A percentile compares a stretch with the other conserved stretches of the same genome.
Evolutionary conservation across 1,140 invertebrate species (phyloP).

Genomic region (Macrocentrus cingulum): DNA sequence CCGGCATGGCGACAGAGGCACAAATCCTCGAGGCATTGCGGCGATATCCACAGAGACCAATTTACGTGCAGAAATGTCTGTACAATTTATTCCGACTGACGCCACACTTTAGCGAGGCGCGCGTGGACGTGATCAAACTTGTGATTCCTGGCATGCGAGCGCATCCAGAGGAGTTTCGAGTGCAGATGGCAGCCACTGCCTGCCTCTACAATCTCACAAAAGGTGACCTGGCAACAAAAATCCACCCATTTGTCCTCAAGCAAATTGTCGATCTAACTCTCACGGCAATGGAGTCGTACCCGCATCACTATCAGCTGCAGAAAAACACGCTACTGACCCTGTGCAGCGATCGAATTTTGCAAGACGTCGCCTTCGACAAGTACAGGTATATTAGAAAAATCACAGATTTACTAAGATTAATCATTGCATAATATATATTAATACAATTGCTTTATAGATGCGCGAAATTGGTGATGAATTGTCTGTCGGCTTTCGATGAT

Average conservation of each 20-base stretch:
- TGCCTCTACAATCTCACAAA: slow-evolving; percentile 81
- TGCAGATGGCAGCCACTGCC: slow-evolving; percentile 81
- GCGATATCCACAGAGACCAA: slow-evolving; percentile 64
- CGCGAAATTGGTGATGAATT: slow-evolving; percentile 76
- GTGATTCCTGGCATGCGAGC: slow-evolving; percentile 72
- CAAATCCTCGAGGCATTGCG: slow-evolving; percentile 69
- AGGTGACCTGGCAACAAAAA: slow-evolving; percentile 66
- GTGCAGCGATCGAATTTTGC: slow-evolving; percentile 78
- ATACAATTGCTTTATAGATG: too few relatives aligned
- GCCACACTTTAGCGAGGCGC: slow-evolving; percentile 61
- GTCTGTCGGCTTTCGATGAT: slow-evolving; percentile 73
- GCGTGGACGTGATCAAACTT: slow-evolving; percentile 71
- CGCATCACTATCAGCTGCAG: slow-evolving; percentile 71
- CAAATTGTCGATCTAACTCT: slow-evolving; percentile 72
- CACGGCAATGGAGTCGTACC: slow-evolving; percentile 73
- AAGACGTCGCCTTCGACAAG: slow-evolving; percentile 75
- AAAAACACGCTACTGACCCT: slow-evolving; percentile 78
- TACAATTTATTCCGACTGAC: slow-evolving; percentile 74
- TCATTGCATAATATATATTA: too few relatives aligned
- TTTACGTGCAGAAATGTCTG: slow-evolving; percentile 73
- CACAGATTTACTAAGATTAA: too few relatives aligned
- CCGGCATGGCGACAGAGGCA: slow-evolving; percentile 65
- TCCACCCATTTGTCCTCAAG: slow-evolving; percentile 70
- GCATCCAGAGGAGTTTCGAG: slow-evolving; percentile 67
- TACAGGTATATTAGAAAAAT: slow-evolving; percentile 52